phyloP scores from a whole-genome alignment of 2,797 vertebrate genomes.

The Muscicapa striata region DNA sequence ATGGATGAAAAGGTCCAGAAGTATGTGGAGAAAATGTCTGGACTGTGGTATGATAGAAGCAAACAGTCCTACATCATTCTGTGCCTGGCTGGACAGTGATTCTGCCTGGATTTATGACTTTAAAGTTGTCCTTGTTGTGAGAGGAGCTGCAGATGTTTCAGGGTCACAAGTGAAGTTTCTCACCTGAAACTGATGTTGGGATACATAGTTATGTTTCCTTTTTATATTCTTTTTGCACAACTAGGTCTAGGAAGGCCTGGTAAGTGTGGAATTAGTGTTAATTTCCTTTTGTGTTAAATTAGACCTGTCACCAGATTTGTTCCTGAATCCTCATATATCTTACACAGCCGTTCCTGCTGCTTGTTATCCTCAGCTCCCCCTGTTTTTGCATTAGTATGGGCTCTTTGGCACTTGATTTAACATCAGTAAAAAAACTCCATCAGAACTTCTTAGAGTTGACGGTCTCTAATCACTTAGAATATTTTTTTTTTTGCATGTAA shows the following conservation, averaged over 20 bases:
- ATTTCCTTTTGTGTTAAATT: not conserved
- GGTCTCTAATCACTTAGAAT: not conserved
- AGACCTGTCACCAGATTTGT: not conserved
- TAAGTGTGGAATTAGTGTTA: not conserved
- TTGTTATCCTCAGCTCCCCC: not conserved
- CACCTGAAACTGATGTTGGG: not conserved
- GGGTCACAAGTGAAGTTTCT: not conserved
- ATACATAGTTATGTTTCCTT: not conserved
- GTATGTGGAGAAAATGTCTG: rapidly evolving
- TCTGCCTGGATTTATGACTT: rapidly evolving
- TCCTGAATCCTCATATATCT: not conserved
- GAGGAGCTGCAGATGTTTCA: not conserved
- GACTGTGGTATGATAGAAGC: rapidly evolving
- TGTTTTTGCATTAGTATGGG: not conserved
- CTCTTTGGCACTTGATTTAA: not conserved
- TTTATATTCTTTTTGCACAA: not conserved
- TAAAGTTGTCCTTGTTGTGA: not conserved
- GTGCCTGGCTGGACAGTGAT: rapidly evolving
- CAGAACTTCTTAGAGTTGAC: not conserved
- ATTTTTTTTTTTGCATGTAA: not conserved
- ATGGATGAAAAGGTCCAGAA: not conserved
- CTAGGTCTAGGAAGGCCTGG: not conserved
- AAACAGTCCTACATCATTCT: rapidly evolving
- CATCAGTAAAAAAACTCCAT: not conserved
- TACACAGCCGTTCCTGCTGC: not conserved